phyloP scores from a whole-genome alignment of 2,888 invertebrate genomes.

The Brachylomia viminalis region DNA sequence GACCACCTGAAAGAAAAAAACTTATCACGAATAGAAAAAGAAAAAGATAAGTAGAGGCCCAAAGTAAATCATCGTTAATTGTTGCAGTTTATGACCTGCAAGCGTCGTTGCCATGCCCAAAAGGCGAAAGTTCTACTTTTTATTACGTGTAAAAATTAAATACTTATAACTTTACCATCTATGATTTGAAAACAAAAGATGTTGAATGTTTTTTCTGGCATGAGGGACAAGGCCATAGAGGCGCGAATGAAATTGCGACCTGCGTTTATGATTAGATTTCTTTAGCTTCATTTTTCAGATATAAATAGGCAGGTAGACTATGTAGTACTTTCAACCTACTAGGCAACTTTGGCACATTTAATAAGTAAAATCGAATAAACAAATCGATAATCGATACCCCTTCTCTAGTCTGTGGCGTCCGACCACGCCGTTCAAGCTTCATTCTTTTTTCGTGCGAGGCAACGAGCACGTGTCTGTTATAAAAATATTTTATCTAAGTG shows the following conservation, averaged over 20 bases:
- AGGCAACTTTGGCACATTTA: too few relatives aligned
- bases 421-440: too few relatives aligned
- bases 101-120: constrained; percentile 3
- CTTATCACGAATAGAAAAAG: constrained; percentile 2
- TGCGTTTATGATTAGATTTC: not conserved
- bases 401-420: too few relatives aligned
- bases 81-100: constrained; percentile 6
- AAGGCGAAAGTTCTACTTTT: constrained; percentile 15
- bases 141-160: constrained; percentile 47
- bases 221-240: not conserved
- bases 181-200: constrained; percentile 33
- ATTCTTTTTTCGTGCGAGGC: too few relatives aligned
- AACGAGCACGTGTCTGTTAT: too few relatives aligned
- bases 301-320: too few relatives aligned
- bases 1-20: constrained; percentile 1
- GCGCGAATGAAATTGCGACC: not conserved
- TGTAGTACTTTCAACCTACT: too few relatives aligned
- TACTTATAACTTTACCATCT: constrained; percentile 39
- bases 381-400: too few relatives aligned
- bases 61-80: constrained; percentile 9
- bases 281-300: too few relatives aligned
- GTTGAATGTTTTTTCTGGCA: constrained; percentile 32
- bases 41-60: not conserved
- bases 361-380: too few relatives aligned
- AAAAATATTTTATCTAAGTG: too few relatives aligned